Conservation (phyloP, 2,113 vertebrate species). For the Thermophis baileyi region DNA sequence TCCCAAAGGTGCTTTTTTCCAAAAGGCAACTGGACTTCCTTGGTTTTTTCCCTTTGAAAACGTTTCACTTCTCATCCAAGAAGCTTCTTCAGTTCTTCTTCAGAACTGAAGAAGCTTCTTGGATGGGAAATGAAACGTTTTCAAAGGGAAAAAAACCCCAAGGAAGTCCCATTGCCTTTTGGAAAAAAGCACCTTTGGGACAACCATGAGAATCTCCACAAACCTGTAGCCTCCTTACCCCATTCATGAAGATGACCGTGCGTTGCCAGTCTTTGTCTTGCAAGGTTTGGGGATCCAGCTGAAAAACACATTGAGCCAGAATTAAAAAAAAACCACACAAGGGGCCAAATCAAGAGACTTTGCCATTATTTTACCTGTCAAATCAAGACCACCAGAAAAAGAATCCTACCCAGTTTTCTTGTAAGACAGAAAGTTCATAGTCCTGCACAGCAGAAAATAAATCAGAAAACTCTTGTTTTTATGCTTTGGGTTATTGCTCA, state of each 20-base stretch:
- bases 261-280: slow-evolving; percentile 97
- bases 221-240: slow-evolving; percentile 75
- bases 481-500: neutral
- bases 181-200: neutral
- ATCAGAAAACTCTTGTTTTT: neutral
- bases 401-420: neutral
- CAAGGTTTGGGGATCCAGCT: slow-evolving; percentile 89
- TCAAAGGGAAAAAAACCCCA: neutral
- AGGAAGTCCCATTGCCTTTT: neutral
- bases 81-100: too few relatives aligned
- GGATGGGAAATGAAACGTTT: neutral
- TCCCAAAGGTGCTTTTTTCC: too few relatives aligned
- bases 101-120: neutral
- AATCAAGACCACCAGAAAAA: neutral
- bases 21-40: too few relatives aligned
- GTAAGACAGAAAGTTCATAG: neutral
- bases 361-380: neutral
- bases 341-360: neutral
- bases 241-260: slow-evolving; percentile 92
- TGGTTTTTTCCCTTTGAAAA: too few relatives aligned
- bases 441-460: neutral
- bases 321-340: neutral
- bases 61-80: too few relatives aligned
- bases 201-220: neutral
- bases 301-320: slow-evolving; percentile 12